Percentiles rank a stretch among this genome's conserved stretches.
phyloP scores from a whole-genome alignment of 2,797 vertebrate species.

The Serranus cabrilla region DNA sequence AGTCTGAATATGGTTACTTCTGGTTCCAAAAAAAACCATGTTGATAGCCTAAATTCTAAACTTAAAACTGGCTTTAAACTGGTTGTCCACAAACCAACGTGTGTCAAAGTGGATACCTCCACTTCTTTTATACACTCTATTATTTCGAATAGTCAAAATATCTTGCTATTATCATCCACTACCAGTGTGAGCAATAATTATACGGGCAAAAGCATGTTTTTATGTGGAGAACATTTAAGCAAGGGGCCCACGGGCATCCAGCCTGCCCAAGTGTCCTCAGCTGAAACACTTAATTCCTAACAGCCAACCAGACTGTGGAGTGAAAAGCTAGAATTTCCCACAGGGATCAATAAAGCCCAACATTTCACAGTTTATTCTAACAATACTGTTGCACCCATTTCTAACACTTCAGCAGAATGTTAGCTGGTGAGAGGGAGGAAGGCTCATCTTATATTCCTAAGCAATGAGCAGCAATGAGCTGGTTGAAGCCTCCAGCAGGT shows the following conservation, averaged over 20 bases:
- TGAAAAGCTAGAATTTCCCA: conserved; percentile 30
- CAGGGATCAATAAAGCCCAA: conserved; percentile 44
- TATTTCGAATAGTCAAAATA: neutral
- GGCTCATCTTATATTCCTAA: conserved; percentile 15
- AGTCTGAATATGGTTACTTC: no score
- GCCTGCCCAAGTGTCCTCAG: neutral
- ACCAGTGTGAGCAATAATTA: neutral
- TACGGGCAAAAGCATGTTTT: neutral
- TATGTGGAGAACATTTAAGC: neutral
- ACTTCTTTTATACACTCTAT: no score
- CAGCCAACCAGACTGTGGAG: conserved; percentile 13
- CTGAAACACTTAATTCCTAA: conserved; percentile 17
- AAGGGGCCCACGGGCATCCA: neutral
- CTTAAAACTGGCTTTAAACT: no score
- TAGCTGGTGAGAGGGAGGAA: neutral
- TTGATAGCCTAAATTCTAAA: no score
- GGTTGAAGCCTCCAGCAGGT: conserved; percentile 10
- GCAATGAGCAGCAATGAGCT: conserved; percentile 12
- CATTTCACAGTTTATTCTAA: conserved; percentile 43
- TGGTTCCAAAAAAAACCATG: no score
- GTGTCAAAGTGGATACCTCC: no score
- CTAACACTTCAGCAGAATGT: neutral
- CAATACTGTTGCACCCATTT: conserved; percentile 10
- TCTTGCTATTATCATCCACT: neutral
- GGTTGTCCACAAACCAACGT: no score